These are phyloP conservation scores for Drosophila algonquin DNA, from an alignment of 2,888 invertebrate genomes.

Conservation along the genomic window DNA sequence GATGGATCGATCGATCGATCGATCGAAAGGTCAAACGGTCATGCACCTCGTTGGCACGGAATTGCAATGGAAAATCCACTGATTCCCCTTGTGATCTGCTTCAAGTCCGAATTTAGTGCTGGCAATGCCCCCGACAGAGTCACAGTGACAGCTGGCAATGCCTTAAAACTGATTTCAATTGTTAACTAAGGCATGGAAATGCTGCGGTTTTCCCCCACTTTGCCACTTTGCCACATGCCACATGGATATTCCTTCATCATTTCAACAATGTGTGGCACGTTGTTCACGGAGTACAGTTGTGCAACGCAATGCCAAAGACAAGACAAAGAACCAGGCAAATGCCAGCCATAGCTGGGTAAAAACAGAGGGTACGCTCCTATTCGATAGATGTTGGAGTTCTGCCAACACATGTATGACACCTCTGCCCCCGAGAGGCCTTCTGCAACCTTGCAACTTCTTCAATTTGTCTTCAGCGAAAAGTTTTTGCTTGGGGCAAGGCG, in stretches of 20 bases:
- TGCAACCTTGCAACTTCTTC: slow-evolving; percentile 21
- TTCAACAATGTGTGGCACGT: not conserved
- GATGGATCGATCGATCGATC: not conserved
- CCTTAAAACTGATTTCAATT: too few relatives aligned
- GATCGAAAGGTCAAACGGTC: not conserved
- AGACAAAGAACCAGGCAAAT: not conserved
- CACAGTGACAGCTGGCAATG: too few relatives aligned
- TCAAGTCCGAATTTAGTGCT: too few relatives aligned
- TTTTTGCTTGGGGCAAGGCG: not conserved
- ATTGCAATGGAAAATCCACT: not conserved
- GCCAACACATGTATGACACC: too few relatives aligned
- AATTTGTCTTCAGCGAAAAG: slow-evolving; percentile 18
- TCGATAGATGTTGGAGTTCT: not conserved
- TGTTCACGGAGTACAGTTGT: not conserved
- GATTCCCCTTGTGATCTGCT: too few relatives aligned
- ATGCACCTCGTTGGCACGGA: too few relatives aligned
- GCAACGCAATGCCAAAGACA: not conserved
- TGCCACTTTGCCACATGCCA: too few relatives aligned
- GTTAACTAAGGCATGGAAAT: too few relatives aligned
- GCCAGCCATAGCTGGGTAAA: not conserved
- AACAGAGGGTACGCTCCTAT: not conserved
- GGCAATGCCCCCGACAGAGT: too few relatives aligned
- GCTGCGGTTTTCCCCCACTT: too few relatives aligned
- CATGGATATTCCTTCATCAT: too few relatives aligned
- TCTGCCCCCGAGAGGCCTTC: too few relatives aligned